phyloP scores from a whole-genome alignment of 2,888 invertebrate genomes.

The Yponomeuta plumbellus region DNA sequence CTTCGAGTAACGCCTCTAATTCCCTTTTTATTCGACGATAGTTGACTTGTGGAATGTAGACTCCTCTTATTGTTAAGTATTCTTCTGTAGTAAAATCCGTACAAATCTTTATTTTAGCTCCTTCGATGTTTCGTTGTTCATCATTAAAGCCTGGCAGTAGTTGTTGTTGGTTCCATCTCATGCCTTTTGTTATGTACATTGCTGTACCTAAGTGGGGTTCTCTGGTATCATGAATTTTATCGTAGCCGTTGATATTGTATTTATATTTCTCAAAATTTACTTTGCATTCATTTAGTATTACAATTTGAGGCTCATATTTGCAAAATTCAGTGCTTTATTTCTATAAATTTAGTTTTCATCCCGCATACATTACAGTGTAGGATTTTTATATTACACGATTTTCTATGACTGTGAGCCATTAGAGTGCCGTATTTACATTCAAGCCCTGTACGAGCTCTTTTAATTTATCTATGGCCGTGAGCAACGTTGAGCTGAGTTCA shows the following conservation, averaged over 20 bases:
- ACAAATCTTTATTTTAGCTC: constrained; percentile 11
- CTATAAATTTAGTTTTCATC: constrained; percentile 9
- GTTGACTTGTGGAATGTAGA: constrained; percentile 13
- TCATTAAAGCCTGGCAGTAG: constrained; percentile 8
- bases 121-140: constrained; percentile 11
- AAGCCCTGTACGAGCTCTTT: too few species aligned
- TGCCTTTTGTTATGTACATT: constrained; percentile 17
- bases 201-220: constrained; percentile 15
- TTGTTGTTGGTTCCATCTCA: constrained; percentile 15
- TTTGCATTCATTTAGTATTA: constrained; percentile 17
- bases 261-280: constrained; percentile 14
- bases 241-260: constrained; percentile 2
- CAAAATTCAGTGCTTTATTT: background rate
- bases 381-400: too few species aligned
- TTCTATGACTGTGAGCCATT: too few species aligned
- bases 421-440: too few species aligned
- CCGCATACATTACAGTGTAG: constrained; percentile 15
- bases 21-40: background rate
- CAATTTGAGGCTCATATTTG: constrained; percentile 10
- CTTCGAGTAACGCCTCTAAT: background rate
- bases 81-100: background rate
- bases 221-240: constrained; percentile 8
- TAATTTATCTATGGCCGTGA: too few species aligned
- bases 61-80: constrained; percentile 10
- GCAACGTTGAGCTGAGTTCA: too few species aligned